Evolutionary conservation across 2,113 vertebrate species (phyloP).

Genomic region (Brachionichthys hirsutus): DNA sequence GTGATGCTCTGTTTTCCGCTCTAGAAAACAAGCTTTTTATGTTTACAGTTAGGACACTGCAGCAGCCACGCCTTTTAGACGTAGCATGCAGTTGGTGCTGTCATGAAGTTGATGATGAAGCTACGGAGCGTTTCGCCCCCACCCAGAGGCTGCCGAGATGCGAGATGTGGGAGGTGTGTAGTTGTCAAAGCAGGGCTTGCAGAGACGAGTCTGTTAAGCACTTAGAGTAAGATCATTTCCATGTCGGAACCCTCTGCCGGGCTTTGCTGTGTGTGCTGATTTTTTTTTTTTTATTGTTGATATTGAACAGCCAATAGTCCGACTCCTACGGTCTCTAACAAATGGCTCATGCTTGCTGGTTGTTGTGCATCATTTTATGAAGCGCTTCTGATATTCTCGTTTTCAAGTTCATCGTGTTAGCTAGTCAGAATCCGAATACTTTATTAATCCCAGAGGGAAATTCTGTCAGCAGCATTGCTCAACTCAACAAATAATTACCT

Average conservation of each 20-base stretch:
- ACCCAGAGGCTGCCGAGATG: slow-evolving; percentile 62
- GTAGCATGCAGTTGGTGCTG: slow-evolving; percentile 49
- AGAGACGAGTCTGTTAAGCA: slow-evolving; percentile 68
- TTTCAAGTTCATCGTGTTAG: slow-evolving; percentile 18
- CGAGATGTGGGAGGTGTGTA: slow-evolving; percentile 62
- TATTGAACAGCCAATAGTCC: slow-evolving; percentile 51
- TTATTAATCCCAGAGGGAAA: no score
- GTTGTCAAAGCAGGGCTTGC: slow-evolving; percentile 58
- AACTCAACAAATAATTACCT: no score
- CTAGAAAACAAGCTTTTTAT: slow-evolving; percentile 25
- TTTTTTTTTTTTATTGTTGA: slow-evolving; percentile 52
- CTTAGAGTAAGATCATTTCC: slow-evolving; percentile 70
- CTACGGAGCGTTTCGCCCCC: slow-evolving; percentile 62
- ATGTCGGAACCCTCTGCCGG: slow-evolving; percentile 49
- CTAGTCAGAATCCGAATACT: no score
- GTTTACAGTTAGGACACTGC: slow-evolving; percentile 53
- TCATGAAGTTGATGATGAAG: slow-evolving; percentile 63
- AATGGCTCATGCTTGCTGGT: slow-evolving; percentile 19
- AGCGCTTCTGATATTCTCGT: slow-evolving; percentile 20
- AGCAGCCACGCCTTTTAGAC: slow-evolving; percentile 65
- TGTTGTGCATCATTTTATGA: slow-evolving; percentile 32
- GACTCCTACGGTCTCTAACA: slow-evolving; percentile 50
- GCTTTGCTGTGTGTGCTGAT: slow-evolving; percentile 60
- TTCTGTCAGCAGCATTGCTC: no score
- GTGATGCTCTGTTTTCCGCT: slow-evolving; percentile 24